A percentile compares a stretch with the other conserved stretches of the same genome.
Conservation (phyloP, 2,888 invertebrate species). For the Plagiodera versicolora region DNA sequence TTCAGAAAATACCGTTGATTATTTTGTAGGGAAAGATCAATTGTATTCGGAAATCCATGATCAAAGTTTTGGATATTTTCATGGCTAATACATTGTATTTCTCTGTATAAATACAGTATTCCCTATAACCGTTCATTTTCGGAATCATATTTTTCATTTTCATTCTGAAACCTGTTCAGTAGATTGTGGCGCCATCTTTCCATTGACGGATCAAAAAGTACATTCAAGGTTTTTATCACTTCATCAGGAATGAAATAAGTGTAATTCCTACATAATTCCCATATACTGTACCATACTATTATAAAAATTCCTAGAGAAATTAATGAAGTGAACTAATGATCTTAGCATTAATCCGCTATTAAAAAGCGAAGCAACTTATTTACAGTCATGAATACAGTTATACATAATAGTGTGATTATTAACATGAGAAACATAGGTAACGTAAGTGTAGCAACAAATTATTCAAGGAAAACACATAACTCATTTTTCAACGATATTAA, state of each 20-base stretch:
- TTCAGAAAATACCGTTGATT: no score
- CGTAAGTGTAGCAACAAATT: neutral
- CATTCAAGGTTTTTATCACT: neutral
- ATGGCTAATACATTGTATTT: no score
- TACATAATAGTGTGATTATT: neutral
- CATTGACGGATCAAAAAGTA: neutral
- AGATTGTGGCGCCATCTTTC: neutral
- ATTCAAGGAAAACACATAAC: neutral
- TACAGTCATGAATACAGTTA: neutral
- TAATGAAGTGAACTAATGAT: neutral
- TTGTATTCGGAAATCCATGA: no score
- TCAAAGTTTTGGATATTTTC: no score
- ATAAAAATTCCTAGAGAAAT: neutral
- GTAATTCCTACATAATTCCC: neutral
- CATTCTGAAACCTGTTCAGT: neutral
- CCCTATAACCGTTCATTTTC: no score
- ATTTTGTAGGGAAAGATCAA: no score
- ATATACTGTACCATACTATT: neutral
- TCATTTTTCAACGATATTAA: neutral
- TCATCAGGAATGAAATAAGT: neutral
- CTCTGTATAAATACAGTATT: no score
- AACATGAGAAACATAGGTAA: neutral
- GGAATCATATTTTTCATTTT: no score
- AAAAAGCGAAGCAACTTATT: neutral
- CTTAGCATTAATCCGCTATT: neutral